Percentiles rank a stretch among this genome's conserved stretches.
Evolutionary conservation across 2,113 vertebrate genomes (phyloP).

Genomic region (Gorsachius goisagi): DNA sequence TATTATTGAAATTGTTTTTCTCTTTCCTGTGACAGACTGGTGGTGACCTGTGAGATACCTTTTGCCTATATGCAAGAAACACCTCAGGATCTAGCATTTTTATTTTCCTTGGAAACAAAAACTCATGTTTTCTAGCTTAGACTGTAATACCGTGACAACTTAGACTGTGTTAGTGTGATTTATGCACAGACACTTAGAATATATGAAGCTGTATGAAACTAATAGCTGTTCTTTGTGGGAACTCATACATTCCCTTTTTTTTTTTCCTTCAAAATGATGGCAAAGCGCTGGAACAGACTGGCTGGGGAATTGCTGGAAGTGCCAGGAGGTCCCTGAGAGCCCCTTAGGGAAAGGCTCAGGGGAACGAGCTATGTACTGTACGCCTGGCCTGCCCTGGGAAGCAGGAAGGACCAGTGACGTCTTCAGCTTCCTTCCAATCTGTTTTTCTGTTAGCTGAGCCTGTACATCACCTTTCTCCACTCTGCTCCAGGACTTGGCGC

Average conservation of each 20-base stretch:
- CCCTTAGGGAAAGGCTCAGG: background rate
- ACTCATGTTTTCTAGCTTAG: background rate
- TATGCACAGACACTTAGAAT: background rate
- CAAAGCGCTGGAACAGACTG: background rate
- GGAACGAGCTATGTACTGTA: fast-evolving
- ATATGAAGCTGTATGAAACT: background rate
- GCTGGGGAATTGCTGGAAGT: background rate
- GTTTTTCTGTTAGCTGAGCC: background rate
- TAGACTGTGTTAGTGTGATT: background rate
- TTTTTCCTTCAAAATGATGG: background rate
- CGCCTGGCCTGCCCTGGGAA: background rate
- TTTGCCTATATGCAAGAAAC: background rate
- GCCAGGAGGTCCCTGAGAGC: background rate
- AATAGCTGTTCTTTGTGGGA: background rate
- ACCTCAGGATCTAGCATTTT: background rate
- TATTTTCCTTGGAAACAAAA: background rate
- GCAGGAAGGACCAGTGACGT: background rate
- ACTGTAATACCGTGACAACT: background rate
- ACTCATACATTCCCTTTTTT: background rate
- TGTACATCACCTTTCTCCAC: background rate
- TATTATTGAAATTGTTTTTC: background rate
- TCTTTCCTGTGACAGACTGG: background rate
- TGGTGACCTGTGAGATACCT: background rate
- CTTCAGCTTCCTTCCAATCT: background rate
- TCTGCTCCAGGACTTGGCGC: background rate